Evolutionary conservation across 2,113 vertebrate genomes (phyloP).

Genomic region (Corynorhinus townsendii): DNA sequence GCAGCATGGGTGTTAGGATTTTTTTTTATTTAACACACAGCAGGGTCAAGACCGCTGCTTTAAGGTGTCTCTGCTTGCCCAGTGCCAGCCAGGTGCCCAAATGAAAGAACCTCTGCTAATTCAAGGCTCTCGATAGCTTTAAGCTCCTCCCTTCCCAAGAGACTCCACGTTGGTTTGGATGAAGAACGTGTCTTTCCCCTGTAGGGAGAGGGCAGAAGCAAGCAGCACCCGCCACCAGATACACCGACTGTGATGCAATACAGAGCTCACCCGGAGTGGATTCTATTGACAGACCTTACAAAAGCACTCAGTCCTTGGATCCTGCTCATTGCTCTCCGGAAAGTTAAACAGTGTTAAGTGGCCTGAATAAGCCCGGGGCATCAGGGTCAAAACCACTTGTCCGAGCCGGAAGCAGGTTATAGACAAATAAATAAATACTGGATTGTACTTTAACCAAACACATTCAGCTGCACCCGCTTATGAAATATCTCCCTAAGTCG

Average conservation of each 20-base stretch:
- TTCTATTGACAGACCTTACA: neutral
- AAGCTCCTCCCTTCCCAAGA: neutral
- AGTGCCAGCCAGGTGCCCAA: neutral
- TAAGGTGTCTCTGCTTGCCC: neutral
- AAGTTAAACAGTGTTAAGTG: constrained; percentile 29
- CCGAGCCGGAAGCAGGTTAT: neutral
- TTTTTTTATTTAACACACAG: neutral
- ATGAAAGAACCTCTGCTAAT: neutral
- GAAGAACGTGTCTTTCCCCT: neutral
- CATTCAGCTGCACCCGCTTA: neutral
- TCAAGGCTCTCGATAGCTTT: neutral
- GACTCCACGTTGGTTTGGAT: neutral
- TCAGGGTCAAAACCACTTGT: constrained; percentile 19
- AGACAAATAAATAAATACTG: neutral
- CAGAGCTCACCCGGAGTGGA: neutral
- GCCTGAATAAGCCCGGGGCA: neutral
- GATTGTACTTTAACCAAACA: neutral
- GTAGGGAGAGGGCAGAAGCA: neutral
- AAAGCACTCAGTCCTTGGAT: neutral
- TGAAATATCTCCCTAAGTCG: neutral
- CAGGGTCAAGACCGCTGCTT: neutral
- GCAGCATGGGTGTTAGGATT: neutral
- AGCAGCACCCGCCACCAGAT: neutral
- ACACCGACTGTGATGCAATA: neutral
- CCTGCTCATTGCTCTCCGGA: neutral